A percentile compares a stretch with the other conserved stretches of the same genome.
These are phyloP conservation scores for Rousettus leschenaultii DNA, from an alignment of 2,113 vertebrate genomes.

Conservation along the genomic window DNA sequence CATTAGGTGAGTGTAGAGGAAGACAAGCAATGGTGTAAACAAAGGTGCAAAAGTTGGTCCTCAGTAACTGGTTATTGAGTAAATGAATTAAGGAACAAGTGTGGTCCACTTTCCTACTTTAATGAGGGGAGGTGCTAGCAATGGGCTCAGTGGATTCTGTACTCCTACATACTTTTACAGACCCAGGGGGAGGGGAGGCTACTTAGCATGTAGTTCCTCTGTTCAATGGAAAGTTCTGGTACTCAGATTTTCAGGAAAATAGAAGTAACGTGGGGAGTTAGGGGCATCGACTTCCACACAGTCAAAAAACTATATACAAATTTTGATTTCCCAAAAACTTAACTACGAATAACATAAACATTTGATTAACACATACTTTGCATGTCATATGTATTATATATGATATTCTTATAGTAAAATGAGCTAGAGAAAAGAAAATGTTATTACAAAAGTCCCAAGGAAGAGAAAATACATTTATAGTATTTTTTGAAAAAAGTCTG, in stretches of 20 bases:
- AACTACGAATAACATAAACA: too few species aligned
- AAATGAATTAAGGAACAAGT: neutral
- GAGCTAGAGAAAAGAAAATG: too few species aligned
- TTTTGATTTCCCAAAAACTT: too few species aligned
- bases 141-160: neutral
- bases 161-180: neutral
- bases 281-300: too few species aligned
- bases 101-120: neutral
- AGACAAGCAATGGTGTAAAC: neutral
- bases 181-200: neutral
- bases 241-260: neutral
- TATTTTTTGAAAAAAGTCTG: too few species aligned
- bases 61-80: neutral
- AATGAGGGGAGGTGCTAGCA: neutral
- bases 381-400: too few species aligned
- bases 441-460: too few species aligned
- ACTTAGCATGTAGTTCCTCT: neutral
- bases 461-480: too few species aligned
- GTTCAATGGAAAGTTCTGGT: neutral
- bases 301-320: too few species aligned
- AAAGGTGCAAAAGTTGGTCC: too few species aligned
- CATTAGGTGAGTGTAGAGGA: neutral
- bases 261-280: neutral
- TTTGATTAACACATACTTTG: too few species aligned
- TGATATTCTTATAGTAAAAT: too few species aligned